Evolutionary conservation across 2,888 invertebrate genomes (phyloP).

Genomic region (Suillia variegata): DNA sequence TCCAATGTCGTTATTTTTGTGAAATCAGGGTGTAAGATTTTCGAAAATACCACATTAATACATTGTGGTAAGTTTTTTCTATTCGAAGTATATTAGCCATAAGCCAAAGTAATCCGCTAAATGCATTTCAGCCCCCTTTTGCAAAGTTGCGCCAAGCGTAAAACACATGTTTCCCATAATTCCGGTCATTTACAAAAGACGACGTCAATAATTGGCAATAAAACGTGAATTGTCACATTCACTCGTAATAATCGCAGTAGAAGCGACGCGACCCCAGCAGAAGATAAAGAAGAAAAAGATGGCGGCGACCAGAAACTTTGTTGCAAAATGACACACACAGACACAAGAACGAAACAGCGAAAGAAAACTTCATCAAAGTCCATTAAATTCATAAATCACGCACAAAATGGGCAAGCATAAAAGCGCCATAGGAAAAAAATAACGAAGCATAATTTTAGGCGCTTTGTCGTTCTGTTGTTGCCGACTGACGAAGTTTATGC

Average conservation of each 20-base stretch:
- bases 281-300: no score
- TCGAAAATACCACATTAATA: no score
- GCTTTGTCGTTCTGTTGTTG: background rate
- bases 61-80: no score
- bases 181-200: background rate
- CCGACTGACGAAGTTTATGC: background rate
- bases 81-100: no score
- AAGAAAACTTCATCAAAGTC: conserved; percentile 48
- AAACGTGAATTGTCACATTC: conserved; percentile 1
- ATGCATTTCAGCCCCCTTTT: background rate
- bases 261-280: background rate
- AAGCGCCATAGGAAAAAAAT: background rate
- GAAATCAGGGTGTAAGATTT: no score
- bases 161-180: background rate
- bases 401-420: conserved; percentile 31
- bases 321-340: no score
- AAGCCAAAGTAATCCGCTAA: background rate
- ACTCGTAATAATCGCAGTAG: background rate
- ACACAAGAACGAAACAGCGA: background rate
- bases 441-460: conserved; percentile 2
- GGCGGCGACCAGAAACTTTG: background rate
- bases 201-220: conserved; percentile 3
- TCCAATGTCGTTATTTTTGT: no score
- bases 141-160: background rate
- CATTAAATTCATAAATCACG: conserved; percentile 57